These are phyloP conservation scores for Rafetus swinhoei DNA, from an alignment of 2,113 vertebrate genomes.

Conservation along the genomic window DNA sequence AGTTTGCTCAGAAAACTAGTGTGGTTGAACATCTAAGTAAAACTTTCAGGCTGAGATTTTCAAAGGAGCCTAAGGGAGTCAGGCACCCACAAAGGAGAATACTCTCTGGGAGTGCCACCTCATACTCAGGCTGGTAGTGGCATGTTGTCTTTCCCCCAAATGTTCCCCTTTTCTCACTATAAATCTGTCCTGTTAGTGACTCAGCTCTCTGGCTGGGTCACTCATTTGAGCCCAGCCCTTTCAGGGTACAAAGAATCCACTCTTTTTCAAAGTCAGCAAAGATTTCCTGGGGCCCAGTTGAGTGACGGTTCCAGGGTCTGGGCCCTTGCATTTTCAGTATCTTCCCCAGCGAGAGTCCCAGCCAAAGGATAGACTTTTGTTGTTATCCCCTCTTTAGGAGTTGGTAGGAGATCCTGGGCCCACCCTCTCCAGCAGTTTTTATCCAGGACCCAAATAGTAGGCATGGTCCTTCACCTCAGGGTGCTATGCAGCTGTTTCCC, in stretches of 20 bases:
- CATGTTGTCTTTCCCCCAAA: not conserved
- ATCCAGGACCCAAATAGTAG: not conserved
- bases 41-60: not conserved
- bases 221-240: not conserved
- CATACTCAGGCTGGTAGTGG: not conserved
- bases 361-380: too few relatives aligned
- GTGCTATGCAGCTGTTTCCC: too few relatives aligned
- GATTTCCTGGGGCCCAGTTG: too few relatives aligned
- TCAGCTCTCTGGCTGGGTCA: not conserved
- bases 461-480: not conserved
- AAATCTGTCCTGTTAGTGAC: not conserved
- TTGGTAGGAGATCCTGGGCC: not conserved
- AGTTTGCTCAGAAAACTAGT: not conserved
- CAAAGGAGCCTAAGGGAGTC: not conserved
- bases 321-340: not conserved
- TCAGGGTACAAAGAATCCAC: not conserved
- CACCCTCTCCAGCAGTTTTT: not conserved
- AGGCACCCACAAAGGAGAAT: not conserved
- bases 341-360: not conserved
- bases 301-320: not conserved
- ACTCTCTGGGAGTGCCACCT: too few relatives aligned
- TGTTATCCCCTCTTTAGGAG: not conserved
- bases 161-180: not conserved
- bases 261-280: not conserved
- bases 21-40: not conserved